Evolutionary conservation across 92 coral and sea anemone species (phyloP).

Genomic region (Epizoanthus fatuus): DNA sequence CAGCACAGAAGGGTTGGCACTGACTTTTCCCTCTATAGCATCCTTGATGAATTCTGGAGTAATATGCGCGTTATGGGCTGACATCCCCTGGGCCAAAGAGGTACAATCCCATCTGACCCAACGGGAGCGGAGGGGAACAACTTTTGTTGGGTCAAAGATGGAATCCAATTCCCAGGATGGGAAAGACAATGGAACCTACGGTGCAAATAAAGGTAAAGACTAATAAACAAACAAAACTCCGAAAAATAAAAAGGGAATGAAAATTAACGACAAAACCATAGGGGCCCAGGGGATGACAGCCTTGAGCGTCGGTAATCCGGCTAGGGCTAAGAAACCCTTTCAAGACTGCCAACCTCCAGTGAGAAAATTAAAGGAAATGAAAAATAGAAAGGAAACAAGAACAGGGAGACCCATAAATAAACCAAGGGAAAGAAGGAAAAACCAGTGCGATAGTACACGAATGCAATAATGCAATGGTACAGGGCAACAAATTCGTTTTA

Average conservation of each 20-base stretch:
- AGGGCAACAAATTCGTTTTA: too few species aligned
- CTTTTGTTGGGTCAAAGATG: slow-evolving; percentile 11
- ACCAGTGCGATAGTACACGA: too few species aligned
- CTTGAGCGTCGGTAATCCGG: slow-evolving; percentile 3
- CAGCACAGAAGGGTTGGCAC: too few species aligned
- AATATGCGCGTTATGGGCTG: slow-evolving; percentile 14
- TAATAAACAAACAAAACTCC: too few species aligned
- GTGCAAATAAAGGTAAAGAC: neutral
- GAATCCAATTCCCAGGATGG: slow-evolving; percentile 12
- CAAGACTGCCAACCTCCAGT: slow-evolving; percentile 11
- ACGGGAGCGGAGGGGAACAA: neutral
- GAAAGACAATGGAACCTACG: slow-evolving; percentile 2
- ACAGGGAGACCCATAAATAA: slow-evolving; percentile 1
- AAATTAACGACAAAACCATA: neutral
- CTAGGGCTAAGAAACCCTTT: neutral
- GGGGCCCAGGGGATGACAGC: slow-evolving; percentile 16
- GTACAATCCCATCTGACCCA: slow-evolving; percentile 10
- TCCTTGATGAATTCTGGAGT: slow-evolving; percentile 8
- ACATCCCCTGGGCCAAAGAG: slow-evolving; percentile 10
- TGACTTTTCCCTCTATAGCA: slow-evolving; percentile 35
- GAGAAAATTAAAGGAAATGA: neutral
- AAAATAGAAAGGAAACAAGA: neutral
- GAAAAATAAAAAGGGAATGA: neutral
- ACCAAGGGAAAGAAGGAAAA: neutral
- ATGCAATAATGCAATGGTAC: too few species aligned